A percentile compares a stretch with the other conserved stretches of the same genome.
Evolutionary conservation across 2,888 invertebrate species (phyloP).

Genomic region (Seladonia tumulorum): DNA sequence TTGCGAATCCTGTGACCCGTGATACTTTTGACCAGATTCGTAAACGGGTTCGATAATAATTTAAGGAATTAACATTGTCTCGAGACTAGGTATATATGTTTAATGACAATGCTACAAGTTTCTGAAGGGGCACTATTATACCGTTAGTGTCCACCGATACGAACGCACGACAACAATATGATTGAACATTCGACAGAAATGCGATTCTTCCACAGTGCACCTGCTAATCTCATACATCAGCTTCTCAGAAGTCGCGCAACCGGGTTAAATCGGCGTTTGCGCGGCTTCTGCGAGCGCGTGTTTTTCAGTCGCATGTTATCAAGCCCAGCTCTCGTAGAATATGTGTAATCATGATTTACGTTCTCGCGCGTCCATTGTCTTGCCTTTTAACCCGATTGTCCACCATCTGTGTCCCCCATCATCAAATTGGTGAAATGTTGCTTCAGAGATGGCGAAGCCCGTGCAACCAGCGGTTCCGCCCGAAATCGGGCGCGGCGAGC

Average conservation of each 20-base stretch:
- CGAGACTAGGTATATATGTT: neutral
- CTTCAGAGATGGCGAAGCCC: conserved; percentile 83
- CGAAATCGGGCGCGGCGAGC: conserved; percentile 86
- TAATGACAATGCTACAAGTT: neutral
- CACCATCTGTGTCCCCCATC: conserved; percentile 57
- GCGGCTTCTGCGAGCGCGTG: conserved; percentile 17
- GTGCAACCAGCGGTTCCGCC: conserved; percentile 81
- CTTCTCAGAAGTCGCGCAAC: conserved; percentile 23
- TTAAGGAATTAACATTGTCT: neutral
- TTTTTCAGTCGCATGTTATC: conserved; percentile 22
- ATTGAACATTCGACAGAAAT: neutral
- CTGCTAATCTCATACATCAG: conserved; percentile 24
- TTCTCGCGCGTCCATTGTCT: conserved; percentile 21
- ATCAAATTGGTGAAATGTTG: conserved; percentile 79
- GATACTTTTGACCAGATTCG: neutral
- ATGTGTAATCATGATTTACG: conserved; percentile 23
- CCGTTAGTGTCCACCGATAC: neutral
- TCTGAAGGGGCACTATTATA: neutral
- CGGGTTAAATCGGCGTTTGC: neutral
- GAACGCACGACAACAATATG: conserved; percentile 7
- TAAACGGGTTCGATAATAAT: neutral
- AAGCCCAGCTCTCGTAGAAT: neutral
- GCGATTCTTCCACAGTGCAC: conserved; percentile 15
- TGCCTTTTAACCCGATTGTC: conserved; percentile 30
- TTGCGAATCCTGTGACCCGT: too few species aligned